These are phyloP conservation scores for Metopolophium dirhodum DNA, from an alignment of 1,140 invertebrate species.

Conservation along the genomic window DNA sequence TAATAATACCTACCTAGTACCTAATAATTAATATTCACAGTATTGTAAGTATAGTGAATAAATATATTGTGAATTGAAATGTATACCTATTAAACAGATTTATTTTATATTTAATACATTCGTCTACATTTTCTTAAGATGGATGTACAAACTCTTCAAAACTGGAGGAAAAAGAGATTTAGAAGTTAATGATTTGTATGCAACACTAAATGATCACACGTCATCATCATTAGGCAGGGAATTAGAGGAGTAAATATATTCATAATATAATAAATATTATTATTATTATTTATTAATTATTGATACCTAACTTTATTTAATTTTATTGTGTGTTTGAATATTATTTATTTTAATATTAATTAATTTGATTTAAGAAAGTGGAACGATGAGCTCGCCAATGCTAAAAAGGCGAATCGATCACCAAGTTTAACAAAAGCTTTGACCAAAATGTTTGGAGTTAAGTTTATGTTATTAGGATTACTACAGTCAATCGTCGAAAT, in stretches of 20 bases:
- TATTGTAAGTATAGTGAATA: neutral
- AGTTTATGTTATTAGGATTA: slow-evolving; percentile 66
- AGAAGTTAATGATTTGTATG: slow-evolving; percentile 73
- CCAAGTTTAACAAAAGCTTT: slow-evolving; percentile 68
- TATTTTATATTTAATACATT: neutral
- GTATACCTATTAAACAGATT: neutral
- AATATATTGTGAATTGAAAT: neutral
- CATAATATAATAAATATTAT: neutral
- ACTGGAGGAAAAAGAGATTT: slow-evolving; percentile 73
- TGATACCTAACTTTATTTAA: neutral
- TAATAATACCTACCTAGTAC: neutral
- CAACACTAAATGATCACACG: slow-evolving; percentile 71
- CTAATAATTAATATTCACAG: neutral
- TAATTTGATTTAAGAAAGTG: slow-evolving; percentile 59
- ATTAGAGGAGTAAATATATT: slow-evolving; percentile 63
- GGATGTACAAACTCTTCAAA: slow-evolving; percentile 73
- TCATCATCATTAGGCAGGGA: slow-evolving; percentile 67
- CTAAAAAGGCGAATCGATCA: slow-evolving; percentile 61
- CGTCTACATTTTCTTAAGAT: slow-evolving; percentile 64
- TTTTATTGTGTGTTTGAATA: neutral
- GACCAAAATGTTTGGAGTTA: slow-evolving; percentile 66
- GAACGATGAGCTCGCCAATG: slow-evolving; percentile 61
- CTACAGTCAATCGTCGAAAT: slow-evolving; percentile 66
- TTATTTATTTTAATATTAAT: neutral
- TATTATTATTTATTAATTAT: neutral